These are phyloP conservation scores for Dermolepida albohirtum DNA, from an alignment of 2,888 invertebrate genomes.

Conservation along the genomic window DNA sequence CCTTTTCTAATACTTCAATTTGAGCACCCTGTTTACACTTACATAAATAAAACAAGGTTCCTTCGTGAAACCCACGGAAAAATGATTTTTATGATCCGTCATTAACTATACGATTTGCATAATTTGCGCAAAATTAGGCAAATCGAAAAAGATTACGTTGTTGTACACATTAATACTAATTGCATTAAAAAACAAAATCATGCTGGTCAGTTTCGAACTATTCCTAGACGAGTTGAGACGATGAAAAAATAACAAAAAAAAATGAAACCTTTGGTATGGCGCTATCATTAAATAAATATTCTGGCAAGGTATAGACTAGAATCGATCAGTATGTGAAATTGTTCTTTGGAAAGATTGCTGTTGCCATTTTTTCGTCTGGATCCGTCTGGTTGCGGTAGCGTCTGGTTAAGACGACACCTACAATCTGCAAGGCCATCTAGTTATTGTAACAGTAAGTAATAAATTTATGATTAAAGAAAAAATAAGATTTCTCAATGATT, in stretches of 20 bases:
- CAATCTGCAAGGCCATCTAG: constrained; percentile 70
- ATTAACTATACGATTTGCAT: too few species aligned
- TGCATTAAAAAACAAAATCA: too few species aligned
- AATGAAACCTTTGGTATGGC: constrained; percentile 38
- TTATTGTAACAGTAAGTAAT: constrained; percentile 18
- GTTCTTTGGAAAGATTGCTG: constrained; percentile 76
- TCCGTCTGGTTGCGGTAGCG: constrained; percentile 85
- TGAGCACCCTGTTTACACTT: too few species aligned
- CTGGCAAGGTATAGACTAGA: constrained; percentile 33
- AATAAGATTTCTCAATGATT: not conserved
- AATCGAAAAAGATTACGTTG: too few species aligned
- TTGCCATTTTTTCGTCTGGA: constrained; percentile 77
- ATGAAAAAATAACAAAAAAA: not conserved
- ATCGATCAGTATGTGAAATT: constrained; percentile 62
- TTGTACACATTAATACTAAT: too few species aligned
- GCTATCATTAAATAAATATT: constrained; percentile 30
- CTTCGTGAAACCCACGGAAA: too few species aligned
- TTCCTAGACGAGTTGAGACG: too few species aligned
- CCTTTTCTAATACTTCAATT: too few species aligned
- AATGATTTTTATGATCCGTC: too few species aligned
- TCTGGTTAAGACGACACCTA: constrained; percentile 84
- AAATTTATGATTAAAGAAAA: constrained; percentile 36
- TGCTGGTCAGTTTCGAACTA: too few species aligned
- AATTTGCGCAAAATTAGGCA: too few species aligned
- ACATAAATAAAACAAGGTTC: too few species aligned